Evolutionary conservation across 2,113 vertebrate genomes (phyloP), one percentile per base, ranked within the genome.

Genomic region (Oncorhynchus mykiss): DNA sequence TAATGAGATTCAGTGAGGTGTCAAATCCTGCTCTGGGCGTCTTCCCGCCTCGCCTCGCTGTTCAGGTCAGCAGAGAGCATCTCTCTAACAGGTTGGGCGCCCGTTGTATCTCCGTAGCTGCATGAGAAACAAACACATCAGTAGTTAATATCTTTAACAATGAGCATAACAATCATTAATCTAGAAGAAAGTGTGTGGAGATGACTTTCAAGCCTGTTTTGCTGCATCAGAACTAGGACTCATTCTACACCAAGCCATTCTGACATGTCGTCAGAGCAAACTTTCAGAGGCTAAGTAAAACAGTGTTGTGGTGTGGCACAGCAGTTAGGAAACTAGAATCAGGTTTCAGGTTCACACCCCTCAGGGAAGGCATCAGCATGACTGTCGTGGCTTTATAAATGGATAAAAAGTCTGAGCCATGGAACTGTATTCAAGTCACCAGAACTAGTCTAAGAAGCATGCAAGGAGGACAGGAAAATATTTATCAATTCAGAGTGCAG

Each of bases 1-100:
- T 86, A 89, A 89, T 90, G 65, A 85, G 74, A 92, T 81, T 88
- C 88, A 85, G 81, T 80, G 78, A 90, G 85, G 87, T 91, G 88
- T 88, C 87, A 86, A 88, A 86, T 73, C 82, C 69, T 70, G 86
- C 86, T 90, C 80, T 78, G 82, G 86, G 90, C 85, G 3, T 78
- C 84, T 89, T 89, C 72, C 79, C 82, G 71, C 84, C 78, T 45
- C 39, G 39, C 39, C 9, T 45, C 70, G 59, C 75, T 76, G 76
- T 76, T 82, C 82, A 84, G 87, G 88, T 90, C 86, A 85, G 79
- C 74, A 71, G 80, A 90, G 80, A 90, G 77, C 82, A 54, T 72
- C 83, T 85, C 84, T 64, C 20, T 27, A 66, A 81, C 85, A 83
- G 31, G 31, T 34, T 6, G 31, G 31, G 5, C 31, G 31, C 31